Conservation (phyloP, 2,113 vertebrate species). For the Caloenas nicobarica region DNA sequence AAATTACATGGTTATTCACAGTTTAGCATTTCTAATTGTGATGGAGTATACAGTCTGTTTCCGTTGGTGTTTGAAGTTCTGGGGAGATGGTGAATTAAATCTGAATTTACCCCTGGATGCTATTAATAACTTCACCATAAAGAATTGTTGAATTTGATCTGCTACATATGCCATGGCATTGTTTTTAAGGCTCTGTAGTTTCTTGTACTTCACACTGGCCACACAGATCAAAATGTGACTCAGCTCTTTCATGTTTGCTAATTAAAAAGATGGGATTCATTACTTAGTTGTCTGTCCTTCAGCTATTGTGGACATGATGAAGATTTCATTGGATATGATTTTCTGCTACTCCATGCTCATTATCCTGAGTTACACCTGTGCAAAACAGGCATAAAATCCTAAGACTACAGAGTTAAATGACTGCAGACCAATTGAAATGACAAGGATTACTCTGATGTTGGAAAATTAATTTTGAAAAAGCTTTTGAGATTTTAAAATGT, state of each 20-base stretch:
- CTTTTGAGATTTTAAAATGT: background rate
- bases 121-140: background rate
- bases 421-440: background rate
- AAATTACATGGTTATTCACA: background rate
- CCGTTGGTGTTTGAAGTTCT: background rate
- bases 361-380: background rate
- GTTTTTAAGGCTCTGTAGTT: background rate
- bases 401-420: background rate
- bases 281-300: background rate
- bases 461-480: background rate
- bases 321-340: background rate
- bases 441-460: background rate
- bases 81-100: background rate
- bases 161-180: background rate
- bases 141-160: background rate
- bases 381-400: background rate
- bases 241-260: background rate
- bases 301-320: background rate
- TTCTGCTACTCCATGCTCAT: background rate
- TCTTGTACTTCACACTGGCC: background rate
- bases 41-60: background rate
- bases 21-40: background rate
- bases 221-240: background rate
- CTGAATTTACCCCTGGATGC: background rate
- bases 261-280: background rate